phyloP scores from a whole-genome alignment of 2,113 vertebrate genomes.

The Hypanus sabinus region DNA sequence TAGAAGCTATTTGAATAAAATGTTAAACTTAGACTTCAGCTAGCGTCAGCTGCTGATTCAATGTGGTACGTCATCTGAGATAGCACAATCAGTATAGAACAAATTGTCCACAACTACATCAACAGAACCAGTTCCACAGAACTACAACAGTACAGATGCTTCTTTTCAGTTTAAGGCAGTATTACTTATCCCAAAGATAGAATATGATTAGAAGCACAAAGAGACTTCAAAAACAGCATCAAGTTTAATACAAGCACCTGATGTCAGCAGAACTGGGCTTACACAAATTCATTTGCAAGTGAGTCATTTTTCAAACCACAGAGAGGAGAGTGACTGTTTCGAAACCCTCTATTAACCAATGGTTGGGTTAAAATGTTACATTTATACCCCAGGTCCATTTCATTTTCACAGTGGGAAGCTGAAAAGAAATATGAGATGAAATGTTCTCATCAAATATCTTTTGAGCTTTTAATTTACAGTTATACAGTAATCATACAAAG shows the following conservation, averaged over 20 bases:
- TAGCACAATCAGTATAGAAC: neutral
- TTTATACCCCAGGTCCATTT: neutral
- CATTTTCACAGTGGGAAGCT: neutral
- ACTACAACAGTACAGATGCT: neutral
- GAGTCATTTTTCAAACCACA: conserved; percentile 1
- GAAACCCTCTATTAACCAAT: neutral
- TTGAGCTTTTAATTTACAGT: neutral
- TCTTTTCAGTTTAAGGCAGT: neutral
- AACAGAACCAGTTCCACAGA: neutral
- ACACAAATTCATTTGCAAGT: neutral
- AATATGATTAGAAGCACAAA: neutral
- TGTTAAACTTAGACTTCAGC: neutral
- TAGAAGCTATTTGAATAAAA: too few relatives aligned
- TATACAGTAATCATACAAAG: too few relatives aligned
- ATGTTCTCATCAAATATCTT: neutral
- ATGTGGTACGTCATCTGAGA: neutral
- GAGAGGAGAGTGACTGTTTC: neutral
- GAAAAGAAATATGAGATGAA: neutral
- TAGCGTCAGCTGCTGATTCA: neutral
- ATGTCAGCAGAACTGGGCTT: neutral
- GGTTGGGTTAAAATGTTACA: neutral
- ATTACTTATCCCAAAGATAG: neutral
- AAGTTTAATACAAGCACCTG: neutral
- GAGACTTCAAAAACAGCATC: neutral
- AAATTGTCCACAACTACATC: neutral